These are phyloP conservation scores for Dynastes grantii DNA, from an alignment of 2,888 invertebrate species.

Conservation along the genomic window DNA sequence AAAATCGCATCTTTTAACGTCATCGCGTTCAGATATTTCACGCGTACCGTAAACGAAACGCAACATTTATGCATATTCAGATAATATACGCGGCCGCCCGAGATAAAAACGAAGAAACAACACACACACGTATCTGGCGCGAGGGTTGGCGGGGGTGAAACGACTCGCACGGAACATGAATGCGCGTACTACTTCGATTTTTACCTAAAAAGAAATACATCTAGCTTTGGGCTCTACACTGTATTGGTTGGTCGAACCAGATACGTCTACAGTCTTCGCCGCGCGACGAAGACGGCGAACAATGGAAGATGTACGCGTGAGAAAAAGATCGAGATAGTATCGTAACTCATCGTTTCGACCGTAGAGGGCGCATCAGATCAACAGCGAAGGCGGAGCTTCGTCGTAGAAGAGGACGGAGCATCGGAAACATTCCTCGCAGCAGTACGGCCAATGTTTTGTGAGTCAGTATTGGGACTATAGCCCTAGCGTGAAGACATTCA, in stretches of 20 bases:
- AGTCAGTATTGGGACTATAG: constrained; percentile 72
- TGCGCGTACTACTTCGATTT: constrained; percentile 67
- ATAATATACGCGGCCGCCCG: neutral
- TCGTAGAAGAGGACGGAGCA: constrained; percentile 62
- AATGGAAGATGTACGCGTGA: constrained; percentile 63
- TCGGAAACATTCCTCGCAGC: constrained; percentile 47
- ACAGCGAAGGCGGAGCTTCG: constrained; percentile 78
- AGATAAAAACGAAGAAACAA: constrained; percentile 21
- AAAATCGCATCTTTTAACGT: neutral
- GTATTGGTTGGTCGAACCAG: constrained; percentile 63
- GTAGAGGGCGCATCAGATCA: constrained; percentile 69
- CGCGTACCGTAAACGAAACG: constrained; percentile 13
- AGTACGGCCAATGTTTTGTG: constrained; percentile 59
- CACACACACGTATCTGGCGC: neutral
- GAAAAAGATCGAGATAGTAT: constrained; percentile 69
- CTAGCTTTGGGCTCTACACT: constrained; percentile 65
- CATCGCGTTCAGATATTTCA: neutral
- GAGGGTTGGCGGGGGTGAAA: constrained; percentile 50
- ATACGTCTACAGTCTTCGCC: constrained; percentile 50
- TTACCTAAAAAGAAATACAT: constrained; percentile 70
- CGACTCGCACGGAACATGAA: constrained; percentile 35
- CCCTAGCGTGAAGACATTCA: constrained; percentile 50
- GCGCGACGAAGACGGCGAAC: constrained; percentile 57
- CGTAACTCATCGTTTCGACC: constrained; percentile 56
- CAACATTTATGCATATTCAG: neutral